phyloP scores from a whole-genome alignment of 2,888 invertebrate species.

The Scaptomyza caliginosa region DNA sequence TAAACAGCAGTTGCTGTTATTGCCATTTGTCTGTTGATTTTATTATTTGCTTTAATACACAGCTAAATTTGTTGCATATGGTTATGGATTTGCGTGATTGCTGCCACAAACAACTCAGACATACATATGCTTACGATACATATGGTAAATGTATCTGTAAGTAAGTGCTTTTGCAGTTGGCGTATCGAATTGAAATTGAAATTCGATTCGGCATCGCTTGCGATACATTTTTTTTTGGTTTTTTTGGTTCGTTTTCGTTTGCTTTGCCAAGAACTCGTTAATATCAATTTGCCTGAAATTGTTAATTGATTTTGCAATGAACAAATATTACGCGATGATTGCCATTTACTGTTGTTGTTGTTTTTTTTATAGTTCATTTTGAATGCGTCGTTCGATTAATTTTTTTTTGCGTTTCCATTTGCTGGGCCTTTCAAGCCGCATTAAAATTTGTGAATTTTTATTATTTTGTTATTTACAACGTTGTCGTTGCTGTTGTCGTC shows the following conservation, averaged over 20 bases:
- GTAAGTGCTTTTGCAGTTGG: slow-evolving; percentile 34
- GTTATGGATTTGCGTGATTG: slow-evolving; percentile 68
- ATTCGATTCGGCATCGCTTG: slow-evolving; percentile 44
- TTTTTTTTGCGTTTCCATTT: slow-evolving; percentile 25
- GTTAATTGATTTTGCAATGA: slow-evolving; percentile 82
- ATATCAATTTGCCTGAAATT: slow-evolving; percentile 81
- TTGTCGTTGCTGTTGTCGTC: slow-evolving; percentile 13
- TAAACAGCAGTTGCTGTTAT: slow-evolving; percentile 56
- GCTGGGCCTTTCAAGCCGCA: slow-evolving; percentile 57
- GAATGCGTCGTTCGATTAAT: slow-evolving; percentile 30
- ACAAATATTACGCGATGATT: slow-evolving; percentile 76
- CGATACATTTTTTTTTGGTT: slow-evolving; percentile 26
- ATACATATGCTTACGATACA: slow-evolving; percentile 4
- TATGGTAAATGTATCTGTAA: slow-evolving; percentile 16
- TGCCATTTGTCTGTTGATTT: slow-evolving; percentile 30
- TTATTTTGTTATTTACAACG: slow-evolving; percentile 72
- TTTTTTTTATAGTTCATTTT: slow-evolving; percentile 39
- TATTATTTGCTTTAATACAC: slow-evolving; percentile 41
- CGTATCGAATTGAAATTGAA: slow-evolving; percentile 36
- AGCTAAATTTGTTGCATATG: slow-evolving; percentile 58
- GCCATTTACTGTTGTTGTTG: slow-evolving; percentile 27
- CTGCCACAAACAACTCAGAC: slow-evolving; percentile 51
- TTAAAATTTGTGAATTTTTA: slow-evolving; percentile 64
- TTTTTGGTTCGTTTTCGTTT: slow-evolving; percentile 5
- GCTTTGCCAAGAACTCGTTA: slow-evolving; percentile 74